phyloP scores from a whole-genome alignment of 2,113 vertebrate species.

The Notothenia coriiceps region DNA sequence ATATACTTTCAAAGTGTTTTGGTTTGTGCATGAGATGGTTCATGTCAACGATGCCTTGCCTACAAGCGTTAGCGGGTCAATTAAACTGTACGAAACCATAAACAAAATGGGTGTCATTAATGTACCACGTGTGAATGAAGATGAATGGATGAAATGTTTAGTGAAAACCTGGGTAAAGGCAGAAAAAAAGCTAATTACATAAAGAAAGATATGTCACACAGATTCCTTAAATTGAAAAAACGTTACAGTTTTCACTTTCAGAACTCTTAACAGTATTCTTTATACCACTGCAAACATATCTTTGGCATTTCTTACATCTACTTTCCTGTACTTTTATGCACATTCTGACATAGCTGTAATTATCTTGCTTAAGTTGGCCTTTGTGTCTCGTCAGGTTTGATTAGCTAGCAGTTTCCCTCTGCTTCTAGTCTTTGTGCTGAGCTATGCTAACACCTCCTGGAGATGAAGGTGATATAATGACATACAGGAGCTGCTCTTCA shows the following conservation, averaged over 20 bases:
- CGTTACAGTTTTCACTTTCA: too few species aligned
- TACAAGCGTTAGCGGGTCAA: too few species aligned
- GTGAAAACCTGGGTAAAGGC: background rate
- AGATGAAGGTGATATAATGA: background rate
- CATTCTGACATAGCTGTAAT: background rate
- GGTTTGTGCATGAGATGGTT: too few species aligned
- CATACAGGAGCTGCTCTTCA: background rate
- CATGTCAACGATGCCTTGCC: too few species aligned
- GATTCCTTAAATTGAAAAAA: background rate
- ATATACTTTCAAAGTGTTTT: background rate
- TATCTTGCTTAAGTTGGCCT: too few species aligned
- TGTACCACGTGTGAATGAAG: background rate
- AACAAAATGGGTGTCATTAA: background rate
- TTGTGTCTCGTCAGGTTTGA: background rate
- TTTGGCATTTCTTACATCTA: background rate
- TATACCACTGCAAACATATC: background rate
- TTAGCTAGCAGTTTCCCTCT: constrained; percentile 2
- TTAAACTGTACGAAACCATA: too few species aligned
- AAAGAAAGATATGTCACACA: background rate
- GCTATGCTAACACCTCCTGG: background rate
- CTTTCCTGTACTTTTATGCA: background rate
- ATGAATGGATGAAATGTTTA: background rate
- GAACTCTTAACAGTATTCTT: background rate
- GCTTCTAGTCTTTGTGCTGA: constrained; percentile 20
- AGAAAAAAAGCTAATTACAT: background rate